Conservation (phyloP, 2,888 invertebrate genomes). For the Aradus depressus region DNA sequence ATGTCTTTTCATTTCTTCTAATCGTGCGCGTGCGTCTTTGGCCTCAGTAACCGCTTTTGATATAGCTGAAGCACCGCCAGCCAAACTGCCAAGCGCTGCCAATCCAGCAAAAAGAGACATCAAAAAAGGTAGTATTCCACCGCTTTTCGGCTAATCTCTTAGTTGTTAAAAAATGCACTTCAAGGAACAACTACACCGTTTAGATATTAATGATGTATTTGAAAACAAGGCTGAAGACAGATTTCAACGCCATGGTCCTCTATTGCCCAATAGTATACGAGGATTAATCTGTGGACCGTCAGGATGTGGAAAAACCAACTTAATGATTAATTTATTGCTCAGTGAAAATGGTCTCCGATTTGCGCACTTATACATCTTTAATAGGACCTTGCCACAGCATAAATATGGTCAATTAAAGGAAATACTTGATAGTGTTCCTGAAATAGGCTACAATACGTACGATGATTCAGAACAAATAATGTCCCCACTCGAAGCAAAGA, state of each 20-base stretch:
- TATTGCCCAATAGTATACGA: constrained; percentile 27
- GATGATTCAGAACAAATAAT: constrained; percentile 29
- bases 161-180: too few relatives aligned
- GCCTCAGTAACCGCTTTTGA: constrained; percentile 35
- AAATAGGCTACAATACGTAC: constrained; percentile 29
- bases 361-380: constrained; percentile 36
- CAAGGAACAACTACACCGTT: too few relatives aligned
- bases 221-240: too few relatives aligned
- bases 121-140: constrained; percentile 31
- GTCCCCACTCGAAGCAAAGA: constrained; percentile 29
- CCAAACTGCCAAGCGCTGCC: constrained; percentile 34
- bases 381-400: constrained; percentile 33
- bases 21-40: constrained; percentile 32
- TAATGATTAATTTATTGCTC: constrained; percentile 33
- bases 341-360: constrained; percentile 35
- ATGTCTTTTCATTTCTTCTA: constrained; percentile 34
- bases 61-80: constrained; percentile 35
- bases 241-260: constrained; percentile 16
- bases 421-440: constrained; percentile 28
- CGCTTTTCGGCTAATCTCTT: too few relatives aligned
- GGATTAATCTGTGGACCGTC: constrained; percentile 34
- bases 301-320: constrained; percentile 36
- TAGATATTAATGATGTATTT: constrained; percentile 18
- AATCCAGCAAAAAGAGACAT: constrained; percentile 36
- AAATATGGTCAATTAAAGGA: constrained; percentile 32